A percentile compares a stretch with the other conserved stretches of the same genome.
Evolutionary conservation across 2,113 vertebrate genomes (phyloP).

Genomic region (Nicator chloris): DNA sequence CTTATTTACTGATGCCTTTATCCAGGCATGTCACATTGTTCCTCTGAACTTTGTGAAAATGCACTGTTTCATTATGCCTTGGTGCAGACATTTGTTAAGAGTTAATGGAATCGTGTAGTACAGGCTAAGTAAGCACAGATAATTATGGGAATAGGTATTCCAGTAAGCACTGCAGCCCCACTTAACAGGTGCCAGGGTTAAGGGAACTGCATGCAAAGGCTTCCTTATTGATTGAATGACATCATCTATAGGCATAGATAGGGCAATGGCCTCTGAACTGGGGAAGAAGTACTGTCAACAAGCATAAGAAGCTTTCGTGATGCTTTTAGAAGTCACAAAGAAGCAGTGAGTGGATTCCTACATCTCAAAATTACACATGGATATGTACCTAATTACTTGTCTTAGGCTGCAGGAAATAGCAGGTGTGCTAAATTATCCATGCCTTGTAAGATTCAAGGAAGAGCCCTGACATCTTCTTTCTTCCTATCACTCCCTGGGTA

Average conservation of each 20-base stretch:
- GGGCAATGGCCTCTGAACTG: neutral
- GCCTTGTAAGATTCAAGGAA: neutral
- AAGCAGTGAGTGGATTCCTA: neutral
- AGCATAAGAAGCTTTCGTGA: neutral
- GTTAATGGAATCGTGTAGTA: neutral
- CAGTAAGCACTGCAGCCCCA: neutral
- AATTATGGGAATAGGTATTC: neutral
- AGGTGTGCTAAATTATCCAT: constrained; percentile 28
- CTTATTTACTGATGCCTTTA: neutral
- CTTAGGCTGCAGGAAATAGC: constrained; percentile 1
- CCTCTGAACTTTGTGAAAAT: neutral
- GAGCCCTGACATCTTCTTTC: constrained; percentile 22
- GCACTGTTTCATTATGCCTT: neutral
- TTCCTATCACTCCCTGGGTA: neutral
- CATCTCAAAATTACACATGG: constrained; percentile 13
- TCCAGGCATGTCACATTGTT: neutral
- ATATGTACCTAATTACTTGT: constrained; percentile 11
- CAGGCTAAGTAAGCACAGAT: neutral
- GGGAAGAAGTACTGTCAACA: neutral
- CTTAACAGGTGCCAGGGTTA: neutral
- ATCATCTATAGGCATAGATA: neutral
- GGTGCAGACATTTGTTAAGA: neutral
- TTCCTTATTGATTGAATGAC: neutral
- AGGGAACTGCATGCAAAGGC: neutral
- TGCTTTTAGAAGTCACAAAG: neutral